phyloP scores from a whole-genome alignment of 2,888 invertebrate species.

The Acronicta psi region DNA sequence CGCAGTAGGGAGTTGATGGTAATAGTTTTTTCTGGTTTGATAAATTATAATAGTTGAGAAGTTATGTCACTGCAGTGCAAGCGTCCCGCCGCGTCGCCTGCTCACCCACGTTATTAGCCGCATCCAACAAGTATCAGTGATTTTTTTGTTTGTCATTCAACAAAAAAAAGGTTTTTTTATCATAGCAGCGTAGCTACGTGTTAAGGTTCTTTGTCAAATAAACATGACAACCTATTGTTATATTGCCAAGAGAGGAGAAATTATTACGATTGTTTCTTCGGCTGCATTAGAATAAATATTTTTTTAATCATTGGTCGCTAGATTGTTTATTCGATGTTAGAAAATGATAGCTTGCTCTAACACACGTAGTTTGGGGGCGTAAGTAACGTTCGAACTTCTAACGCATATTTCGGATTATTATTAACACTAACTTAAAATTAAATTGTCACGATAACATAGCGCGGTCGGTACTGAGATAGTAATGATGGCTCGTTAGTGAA shows the following conservation, averaged over 20 bases:
- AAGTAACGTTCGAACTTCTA: conserved; percentile 31
- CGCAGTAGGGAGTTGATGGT: conserved; percentile 79
- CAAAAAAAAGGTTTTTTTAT: conserved; percentile 60
- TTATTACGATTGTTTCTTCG: conserved; percentile 54
- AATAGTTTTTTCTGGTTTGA: conserved; percentile 78
- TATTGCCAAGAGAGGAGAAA: conserved; percentile 47
- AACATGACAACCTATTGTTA: conserved; percentile 58
- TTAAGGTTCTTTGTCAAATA: conserved; percentile 55
- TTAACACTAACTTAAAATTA: conserved; percentile 59
- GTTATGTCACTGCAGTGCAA: conserved; percentile 77
- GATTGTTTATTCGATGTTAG: conserved; percentile 29
- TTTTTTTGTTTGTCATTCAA: conserved; percentile 83
- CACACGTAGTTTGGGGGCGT: conserved; percentile 9
- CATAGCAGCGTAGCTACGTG: conserved; percentile 38
- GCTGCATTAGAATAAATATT: conserved; percentile 38
- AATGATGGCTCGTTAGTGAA: conserved; percentile 75
- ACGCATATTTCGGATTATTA: conserved; percentile 36
- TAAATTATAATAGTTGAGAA: conserved; percentile 82
- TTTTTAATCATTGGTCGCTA: conserved; percentile 36
- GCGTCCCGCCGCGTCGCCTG: conserved; percentile 60
- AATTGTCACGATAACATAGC: conserved; percentile 53
- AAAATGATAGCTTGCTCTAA: conserved; percentile 8
- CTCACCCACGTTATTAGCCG: conserved; percentile 74
- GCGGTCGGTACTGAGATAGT: conserved; percentile 53
- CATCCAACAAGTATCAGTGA: conserved; percentile 76